Percentiles rank a stretch among this genome's conserved stretches.
Conservation (phyloP, 2,797 vertebrate species). For the Sebastolobus altivelis region DNA sequence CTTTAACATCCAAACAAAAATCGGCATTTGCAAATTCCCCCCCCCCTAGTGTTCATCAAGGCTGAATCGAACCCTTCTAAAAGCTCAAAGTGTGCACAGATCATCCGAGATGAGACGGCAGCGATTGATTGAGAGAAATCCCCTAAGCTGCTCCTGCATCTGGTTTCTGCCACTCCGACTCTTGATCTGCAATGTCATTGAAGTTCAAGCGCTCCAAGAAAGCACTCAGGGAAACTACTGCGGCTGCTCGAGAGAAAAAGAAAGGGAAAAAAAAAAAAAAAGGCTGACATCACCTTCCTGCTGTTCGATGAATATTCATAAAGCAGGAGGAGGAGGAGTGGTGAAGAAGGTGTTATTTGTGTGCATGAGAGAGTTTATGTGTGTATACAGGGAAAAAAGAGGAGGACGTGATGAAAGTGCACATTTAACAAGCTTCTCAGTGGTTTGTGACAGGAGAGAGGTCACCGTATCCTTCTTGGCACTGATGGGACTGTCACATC, state of each 20-base stretch:
- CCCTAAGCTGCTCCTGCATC: conserved; percentile 56
- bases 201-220: conserved; percentile 61
- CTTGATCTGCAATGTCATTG: conserved; percentile 63
- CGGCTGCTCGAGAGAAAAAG: background rate
- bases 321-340: conserved; percentile 7
- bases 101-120: conserved; percentile 60
- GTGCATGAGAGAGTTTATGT: background rate
- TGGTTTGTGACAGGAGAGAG: conserved; percentile 45
- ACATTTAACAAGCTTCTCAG: conserved; percentile 39
- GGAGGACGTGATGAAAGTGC: conserved; percentile 40
- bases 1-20: conserved; percentile 43
- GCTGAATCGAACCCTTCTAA: conserved; percentile 27
- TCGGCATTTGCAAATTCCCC: conserved; percentile 35
- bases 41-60: conserved; percentile 50
- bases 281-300: conserved; percentile 58
- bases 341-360: conserved; percentile 20
- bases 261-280: background rate
- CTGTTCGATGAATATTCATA: conserved; percentile 69
- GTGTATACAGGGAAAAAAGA: background rate
- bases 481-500: conserved; percentile 36
- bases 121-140: conserved; percentile 57
- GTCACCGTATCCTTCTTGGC: conserved; percentile 35
- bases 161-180: conserved; percentile 57
- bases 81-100: conserved; percentile 41
- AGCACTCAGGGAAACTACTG: conserved; percentile 67